Percentiles rank a stretch among this genome's conserved stretches.
phyloP scores from a whole-genome alignment of 2,113 vertebrate genomes.

The Microtus montanus region DNA sequence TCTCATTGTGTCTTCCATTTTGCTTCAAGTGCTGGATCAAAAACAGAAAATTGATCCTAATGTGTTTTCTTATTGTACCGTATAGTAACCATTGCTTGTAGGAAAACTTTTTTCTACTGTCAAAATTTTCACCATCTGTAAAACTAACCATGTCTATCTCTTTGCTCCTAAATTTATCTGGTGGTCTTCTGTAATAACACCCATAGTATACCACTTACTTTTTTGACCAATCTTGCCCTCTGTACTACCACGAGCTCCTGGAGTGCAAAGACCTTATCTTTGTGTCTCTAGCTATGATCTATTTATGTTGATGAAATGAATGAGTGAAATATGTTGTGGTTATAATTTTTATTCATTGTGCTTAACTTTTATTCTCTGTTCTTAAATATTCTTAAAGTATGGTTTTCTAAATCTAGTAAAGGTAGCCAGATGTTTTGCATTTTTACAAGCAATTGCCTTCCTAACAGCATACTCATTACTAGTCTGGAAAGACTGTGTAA shows the following conservation, averaged over 20 bases:
- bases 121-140: background rate
- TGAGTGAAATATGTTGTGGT: background rate
- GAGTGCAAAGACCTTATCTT: background rate
- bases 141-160: background rate
- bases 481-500: background rate
- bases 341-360: background rate
- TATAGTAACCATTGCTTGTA: background rate
- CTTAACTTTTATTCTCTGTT: background rate
- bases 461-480: slow-evolving; percentile 17
- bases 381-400: background rate
- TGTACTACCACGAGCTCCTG: background rate
- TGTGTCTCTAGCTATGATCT: background rate
- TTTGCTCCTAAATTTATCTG: background rate
- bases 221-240: background rate
- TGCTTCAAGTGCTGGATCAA: background rate
- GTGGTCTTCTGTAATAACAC: background rate
- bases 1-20: background rate
- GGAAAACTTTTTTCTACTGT: background rate
- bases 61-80: background rate
- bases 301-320: background rate
- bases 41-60: background rate
- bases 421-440: background rate
- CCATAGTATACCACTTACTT: background rate
- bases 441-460: background rate
- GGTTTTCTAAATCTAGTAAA: slow-evolving; percentile 24